Conservation (phyloP, 2,888 invertebrate genomes). For the Nomada fabriciana region DNA sequence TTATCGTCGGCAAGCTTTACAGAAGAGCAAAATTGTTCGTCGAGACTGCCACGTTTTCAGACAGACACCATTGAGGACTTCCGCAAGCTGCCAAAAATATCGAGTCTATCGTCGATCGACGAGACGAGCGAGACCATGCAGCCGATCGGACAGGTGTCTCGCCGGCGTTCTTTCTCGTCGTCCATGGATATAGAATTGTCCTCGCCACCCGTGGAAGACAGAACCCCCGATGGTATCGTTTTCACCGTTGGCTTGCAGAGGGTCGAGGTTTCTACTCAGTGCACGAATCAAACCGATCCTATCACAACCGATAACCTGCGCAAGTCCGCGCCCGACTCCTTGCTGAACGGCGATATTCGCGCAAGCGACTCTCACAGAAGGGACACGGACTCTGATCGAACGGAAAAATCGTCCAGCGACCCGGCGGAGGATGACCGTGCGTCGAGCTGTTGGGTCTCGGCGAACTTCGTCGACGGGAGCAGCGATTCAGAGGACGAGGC, state of each 20-base stretch:
- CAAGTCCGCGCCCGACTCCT: conserved; percentile 44
- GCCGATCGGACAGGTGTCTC: conserved; percentile 49
- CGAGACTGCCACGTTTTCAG: conserved; percentile 68
- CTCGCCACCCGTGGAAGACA: conserved; percentile 47
- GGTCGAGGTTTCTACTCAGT: conserved; percentile 66
- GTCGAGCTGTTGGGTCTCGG: conserved; percentile 68
- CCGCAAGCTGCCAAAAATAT: conserved; percentile 81
- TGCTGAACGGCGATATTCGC: conserved; percentile 57
- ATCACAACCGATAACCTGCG: conserved; percentile 73
- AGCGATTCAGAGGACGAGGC: conserved; percentile 57
- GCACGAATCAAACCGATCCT: conserved; percentile 47
- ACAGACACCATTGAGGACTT: conserved; percentile 74
- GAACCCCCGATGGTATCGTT: conserved; percentile 70
- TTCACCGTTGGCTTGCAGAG: conserved; percentile 80
- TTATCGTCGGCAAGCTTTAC: conserved; percentile 79
- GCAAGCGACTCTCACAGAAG: conserved; percentile 70
- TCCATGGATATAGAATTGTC: conserved; percentile 39
- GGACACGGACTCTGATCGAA: conserved; percentile 49
- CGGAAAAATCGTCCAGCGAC: conserved; percentile 77
- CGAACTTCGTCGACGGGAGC: conserved; percentile 24
- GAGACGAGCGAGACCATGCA: conserved; percentile 80
- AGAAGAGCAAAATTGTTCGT: conserved; percentile 76
- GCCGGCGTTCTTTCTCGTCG: conserved; percentile 62
- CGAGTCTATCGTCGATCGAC: conserved; percentile 82
- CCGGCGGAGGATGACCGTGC: conserved; percentile 52